phyloP scores from a whole-genome alignment of 37 sponge, comb jelly and placozoan species.

The Geodia barretti region DNA sequence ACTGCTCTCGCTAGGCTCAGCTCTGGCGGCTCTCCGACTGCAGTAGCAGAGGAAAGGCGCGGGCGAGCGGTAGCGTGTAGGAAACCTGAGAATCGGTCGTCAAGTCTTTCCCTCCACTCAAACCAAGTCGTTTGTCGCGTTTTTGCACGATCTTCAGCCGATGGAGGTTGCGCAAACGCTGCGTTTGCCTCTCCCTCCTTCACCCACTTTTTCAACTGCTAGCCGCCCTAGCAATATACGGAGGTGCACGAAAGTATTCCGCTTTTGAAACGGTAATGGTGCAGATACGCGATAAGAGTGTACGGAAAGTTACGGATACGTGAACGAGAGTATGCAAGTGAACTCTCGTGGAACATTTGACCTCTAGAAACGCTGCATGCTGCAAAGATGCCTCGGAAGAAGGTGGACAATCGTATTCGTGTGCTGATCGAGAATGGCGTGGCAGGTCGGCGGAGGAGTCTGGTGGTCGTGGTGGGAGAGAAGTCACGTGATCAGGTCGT shows the following conservation, averaged over 20 bases:
- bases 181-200: background rate
- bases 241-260: background rate
- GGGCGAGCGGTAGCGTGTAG: background rate
- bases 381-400: conserved; percentile 68
- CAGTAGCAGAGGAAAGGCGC: too few species aligned
- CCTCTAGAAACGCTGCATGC: too few species aligned
- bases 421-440: conserved; percentile 90
- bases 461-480: conserved; percentile 91
- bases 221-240: background rate
- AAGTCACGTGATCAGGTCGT: conserved; percentile 92
- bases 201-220: background rate
- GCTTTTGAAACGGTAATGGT: too few species aligned
- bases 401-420: conserved; percentile 82
- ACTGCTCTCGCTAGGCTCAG: too few species aligned
- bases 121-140: background rate
- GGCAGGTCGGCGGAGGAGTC: conserved; percentile 50
- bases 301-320: too few species aligned
- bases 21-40: too few species aligned
- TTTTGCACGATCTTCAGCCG: background rate
- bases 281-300: too few species aligned
- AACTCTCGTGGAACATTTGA: too few species aligned
- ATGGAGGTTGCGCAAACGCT: background rate
- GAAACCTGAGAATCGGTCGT: background rate
- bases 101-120: background rate
- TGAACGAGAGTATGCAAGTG: too few species aligned